Conservation (phyloP, 2,113 vertebrate genomes). For the Halichoerus grypus region DNA sequence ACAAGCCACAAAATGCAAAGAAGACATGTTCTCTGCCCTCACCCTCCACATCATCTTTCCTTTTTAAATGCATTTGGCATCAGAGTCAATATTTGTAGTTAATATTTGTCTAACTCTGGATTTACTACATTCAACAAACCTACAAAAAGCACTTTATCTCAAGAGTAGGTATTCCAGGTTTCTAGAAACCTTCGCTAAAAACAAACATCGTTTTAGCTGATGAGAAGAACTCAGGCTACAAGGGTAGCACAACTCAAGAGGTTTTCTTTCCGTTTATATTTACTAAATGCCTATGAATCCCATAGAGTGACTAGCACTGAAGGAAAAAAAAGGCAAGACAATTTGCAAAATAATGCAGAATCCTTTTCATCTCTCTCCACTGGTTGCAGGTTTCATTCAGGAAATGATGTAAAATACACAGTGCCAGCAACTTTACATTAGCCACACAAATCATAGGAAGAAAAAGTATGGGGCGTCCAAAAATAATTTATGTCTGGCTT, state of each 20-base stretch:
- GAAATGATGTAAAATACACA: conserved; percentile 67
- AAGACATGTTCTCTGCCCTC: neutral
- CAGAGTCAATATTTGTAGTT: conserved; percentile 55
- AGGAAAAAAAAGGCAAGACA: conserved; percentile 12
- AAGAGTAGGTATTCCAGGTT: conserved; percentile 6
- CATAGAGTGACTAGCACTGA: neutral
- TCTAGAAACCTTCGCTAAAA: conserved; percentile 57
- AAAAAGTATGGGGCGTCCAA: conserved; percentile 43
- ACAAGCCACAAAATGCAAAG: conserved; percentile 53
- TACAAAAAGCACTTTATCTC: conserved; percentile 52
- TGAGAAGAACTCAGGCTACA: conserved; percentile 21
- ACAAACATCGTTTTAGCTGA: conserved; percentile 41
- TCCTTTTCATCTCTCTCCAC: conserved; percentile 18
- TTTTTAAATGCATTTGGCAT: conserved; percentile 51
- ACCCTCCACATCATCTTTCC: neutral
- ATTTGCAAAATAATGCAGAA: conserved; percentile 17
- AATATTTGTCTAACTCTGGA: conserved; percentile 48
- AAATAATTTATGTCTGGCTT: conserved; percentile 66
- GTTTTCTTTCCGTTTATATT: conserved; percentile 57
- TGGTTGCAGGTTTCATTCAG: conserved; percentile 30
- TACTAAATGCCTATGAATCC: conserved; percentile 50
- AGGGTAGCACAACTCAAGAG: neutral
- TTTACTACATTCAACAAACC: conserved; percentile 40
- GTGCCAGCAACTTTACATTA: conserved; percentile 63
- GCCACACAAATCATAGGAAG: conserved; percentile 62